Conservation (phyloP, 2,113 vertebrate genomes). For the Motacilla alba region DNA sequence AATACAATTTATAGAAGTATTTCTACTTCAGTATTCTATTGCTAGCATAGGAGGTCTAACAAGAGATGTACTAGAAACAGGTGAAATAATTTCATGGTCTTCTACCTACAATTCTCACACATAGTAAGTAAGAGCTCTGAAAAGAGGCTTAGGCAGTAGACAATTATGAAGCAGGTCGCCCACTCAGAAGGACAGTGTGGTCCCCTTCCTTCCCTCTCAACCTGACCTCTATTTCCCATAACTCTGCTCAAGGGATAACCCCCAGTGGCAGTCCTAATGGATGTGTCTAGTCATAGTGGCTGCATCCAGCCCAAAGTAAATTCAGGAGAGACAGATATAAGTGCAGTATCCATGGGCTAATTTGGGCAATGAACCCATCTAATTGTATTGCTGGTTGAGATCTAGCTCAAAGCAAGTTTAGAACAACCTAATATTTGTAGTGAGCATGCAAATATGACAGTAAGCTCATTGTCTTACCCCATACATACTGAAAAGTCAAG, state of each 20-base stretch:
- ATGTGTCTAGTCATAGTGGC: not conserved
- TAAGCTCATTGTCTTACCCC: not conserved
- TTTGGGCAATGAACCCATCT: not conserved
- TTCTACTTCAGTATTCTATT: not conserved
- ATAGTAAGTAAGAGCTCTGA: not conserved
- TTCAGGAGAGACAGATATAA: not conserved
- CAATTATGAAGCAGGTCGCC: not conserved
- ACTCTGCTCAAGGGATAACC: not conserved
- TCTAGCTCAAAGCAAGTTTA: not conserved
- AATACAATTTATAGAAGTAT: not conserved
- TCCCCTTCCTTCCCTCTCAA: not conserved
- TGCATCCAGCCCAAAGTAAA: not conserved
- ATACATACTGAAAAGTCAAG: not conserved
- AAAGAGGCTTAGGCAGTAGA: not conserved
- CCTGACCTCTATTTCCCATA: not conserved
- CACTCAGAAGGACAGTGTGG: not conserved
- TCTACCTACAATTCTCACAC: not conserved
- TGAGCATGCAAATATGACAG: not conserved
- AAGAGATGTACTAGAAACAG: not conserved
- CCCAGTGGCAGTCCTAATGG: no score
- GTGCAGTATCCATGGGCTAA: not conserved
- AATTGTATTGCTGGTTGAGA: not conserved
- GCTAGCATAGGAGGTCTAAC: not conserved
- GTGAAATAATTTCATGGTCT: not conserved
- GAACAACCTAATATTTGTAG: not conserved